Evolutionary conservation across 1,140 invertebrate species (phyloP), one percentile per base, ranked within the genome.

Genomic region (Tribolium madens): DNA sequence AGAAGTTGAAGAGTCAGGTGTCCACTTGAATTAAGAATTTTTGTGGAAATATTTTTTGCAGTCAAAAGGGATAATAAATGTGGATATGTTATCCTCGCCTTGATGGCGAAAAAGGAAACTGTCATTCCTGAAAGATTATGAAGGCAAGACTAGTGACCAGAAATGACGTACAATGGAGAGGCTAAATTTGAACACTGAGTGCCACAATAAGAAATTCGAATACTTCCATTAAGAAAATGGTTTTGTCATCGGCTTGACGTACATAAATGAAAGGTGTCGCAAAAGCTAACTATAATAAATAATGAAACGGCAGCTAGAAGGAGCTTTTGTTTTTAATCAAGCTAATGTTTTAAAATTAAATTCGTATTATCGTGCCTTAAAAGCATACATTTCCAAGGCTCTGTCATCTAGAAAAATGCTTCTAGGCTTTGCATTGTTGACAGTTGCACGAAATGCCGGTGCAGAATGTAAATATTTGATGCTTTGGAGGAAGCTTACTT

Each of bases 191-290:
- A 57, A 57, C 13, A 10, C 10, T 12, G 52, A 57, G 17, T 50
- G 52, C 18, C 52, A 31, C 18, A 57, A 26, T n/a, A 57, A 57
- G 52, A 57, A 57, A 57, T 57, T 57, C 52, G 52, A 57, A 17
- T 57, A 57, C 52, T 57, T 57, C 52, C 52, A 57, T 57, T 57
- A 57, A 26, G 52, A 57, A 57, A 57, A 57, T 57, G 52, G 17
- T 57, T 50, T 57, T 57, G 52, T 57, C 52, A 26, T 57, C 52
- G n/a, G 18, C 6, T 2, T 52, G 48, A n/a, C 48, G 15, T 18
- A 21, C 5, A 12, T 31, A 57, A 57, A 57, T 57, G 52, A 26
- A 26, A 57, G 52, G 52, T 57, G 52, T 26, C 52, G 18, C 9
- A 21, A 57, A 10, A 57, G 10, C 52, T 57, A 57, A 57, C 52